Evolutionary conservation across 2,888 invertebrate species (phyloP), one percentile per base, ranked within the genome.

Genomic region (Amphipyra tragopoginis): DNA sequence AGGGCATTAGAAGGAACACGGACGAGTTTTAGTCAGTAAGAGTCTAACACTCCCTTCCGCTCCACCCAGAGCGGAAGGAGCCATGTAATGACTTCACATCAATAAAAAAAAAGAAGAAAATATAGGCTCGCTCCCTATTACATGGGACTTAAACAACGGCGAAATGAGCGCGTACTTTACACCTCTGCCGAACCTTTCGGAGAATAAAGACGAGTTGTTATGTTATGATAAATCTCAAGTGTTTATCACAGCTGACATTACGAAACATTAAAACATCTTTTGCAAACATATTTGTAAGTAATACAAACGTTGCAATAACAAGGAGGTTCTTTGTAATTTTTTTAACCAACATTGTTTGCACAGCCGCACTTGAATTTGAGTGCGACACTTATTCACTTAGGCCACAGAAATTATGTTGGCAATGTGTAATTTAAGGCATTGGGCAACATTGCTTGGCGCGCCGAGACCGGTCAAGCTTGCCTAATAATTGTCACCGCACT

Each of bases 391-490:
- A 67, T 67, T 60, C 62, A 43, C 55, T 73, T 55, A 54, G 48
- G 34, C 44, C 34, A 47, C 43, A 47, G 50, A 57, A 65, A 64
- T 71, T 64, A 59, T 58, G 62, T 53, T 61, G 38, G 54, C 65
- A 60, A 57, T 69, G 58, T 77, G 73, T 75, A 65, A 72, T 76
- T 75, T 72, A 50, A 61, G 48, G 56, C 53, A 66, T 76, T 75
- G 65, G 26, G 63, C 34, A 75, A 77, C 51, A 53, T 53, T 39
- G 45, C 44, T 34, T 54, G 21, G 21, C 3, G 21, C 21, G 21
- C 63, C 48, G 34, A 47, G 66, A 67, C 68, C 49, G 56, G 63
- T 58, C 62, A 61, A 52, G 50, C 57, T 76, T 75, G 62, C 72
- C 36, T 42, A 72, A 74, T 67, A 54, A 67, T 62, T 59, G 61